Evolutionary conservation across 1,140 invertebrate species (phyloP), one percentile per base, ranked within the genome.

Genomic region (Pteromalus puparum): DNA sequence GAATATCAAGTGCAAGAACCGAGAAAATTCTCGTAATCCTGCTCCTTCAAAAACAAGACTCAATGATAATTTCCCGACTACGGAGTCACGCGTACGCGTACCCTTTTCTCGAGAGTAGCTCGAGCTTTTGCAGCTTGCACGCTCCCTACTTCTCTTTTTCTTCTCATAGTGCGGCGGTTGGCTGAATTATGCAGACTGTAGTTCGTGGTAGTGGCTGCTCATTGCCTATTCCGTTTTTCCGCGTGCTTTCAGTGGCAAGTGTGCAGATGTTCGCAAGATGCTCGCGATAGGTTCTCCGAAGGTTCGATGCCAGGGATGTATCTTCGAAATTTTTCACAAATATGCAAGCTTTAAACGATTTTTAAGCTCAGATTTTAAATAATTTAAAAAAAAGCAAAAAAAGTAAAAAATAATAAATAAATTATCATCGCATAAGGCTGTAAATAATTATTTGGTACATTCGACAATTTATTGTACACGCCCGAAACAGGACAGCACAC

Each of bases 191-290:
- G 83, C 76, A 80, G 61, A 26, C 65, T 46, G 21, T 1, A 34
- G 21, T 67, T 73, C 67, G 86, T 85, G 83, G 86, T 86, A 88
- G 87, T 61, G 53, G 53, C 86, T 88, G 87, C 73, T 83, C 81
- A 77, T 83, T 28, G 70, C 48, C 68, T 74, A 82, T 82, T 82
- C 80, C 70, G 80, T 82, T 74, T 82, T 38, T 48, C 70, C 15
- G 80, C 70, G 42, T 13, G 24, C 28, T 61, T 53, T 74, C 42
- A 30, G 48, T 28, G 12, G 10, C 30, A 18, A 80, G 53, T 68
- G 42, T 21, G 53, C 65, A 70, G 67, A 34, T 77, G 2, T 26
- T 46, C 6, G 77, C 75, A 61, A 53, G 48, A 26, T 24, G 10
- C 7, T 42, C 9, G 12, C 24, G 48, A 76, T 76, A 24, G 74